These are phyloP conservation scores for Actenoides hombroni DNA, from an alignment of 2,113 vertebrate genomes.

Conservation along the genomic window DNA sequence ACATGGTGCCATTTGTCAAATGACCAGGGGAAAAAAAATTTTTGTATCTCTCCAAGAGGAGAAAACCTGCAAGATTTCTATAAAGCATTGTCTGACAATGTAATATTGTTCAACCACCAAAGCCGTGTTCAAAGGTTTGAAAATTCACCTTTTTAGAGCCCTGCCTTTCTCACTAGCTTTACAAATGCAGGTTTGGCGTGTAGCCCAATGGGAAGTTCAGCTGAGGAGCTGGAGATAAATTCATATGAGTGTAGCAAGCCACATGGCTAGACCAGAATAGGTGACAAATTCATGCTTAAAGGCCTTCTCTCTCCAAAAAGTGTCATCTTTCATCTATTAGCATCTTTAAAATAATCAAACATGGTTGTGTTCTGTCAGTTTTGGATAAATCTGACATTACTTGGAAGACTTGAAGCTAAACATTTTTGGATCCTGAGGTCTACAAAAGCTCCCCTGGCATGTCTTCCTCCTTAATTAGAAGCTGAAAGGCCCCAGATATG, in stretches of 20 bases:
- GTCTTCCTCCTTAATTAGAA: background rate
- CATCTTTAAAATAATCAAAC: background rate
- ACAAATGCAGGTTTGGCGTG: fast-evolving
- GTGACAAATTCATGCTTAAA: background rate
- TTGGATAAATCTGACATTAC: background rate
- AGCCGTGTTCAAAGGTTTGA: background rate
- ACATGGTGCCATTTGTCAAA: background rate
- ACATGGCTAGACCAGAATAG: background rate
- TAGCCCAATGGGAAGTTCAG: background rate
- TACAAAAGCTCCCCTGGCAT: background rate
- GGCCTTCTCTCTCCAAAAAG: background rate
- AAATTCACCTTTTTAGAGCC: background rate
- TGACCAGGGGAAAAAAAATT: background rate
- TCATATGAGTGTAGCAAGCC: background rate
- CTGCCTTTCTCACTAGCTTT: background rate
- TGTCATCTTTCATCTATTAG: background rate
- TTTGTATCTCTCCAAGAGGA: background rate
- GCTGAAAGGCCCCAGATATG: background rate
- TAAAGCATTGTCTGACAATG: background rate
- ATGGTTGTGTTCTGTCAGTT: background rate
- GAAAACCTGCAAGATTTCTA: background rate
- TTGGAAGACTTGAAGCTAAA: background rate
- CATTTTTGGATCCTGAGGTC: background rate
- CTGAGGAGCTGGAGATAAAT: background rate
- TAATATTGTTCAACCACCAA: background rate